A percentile compares a stretch with the other conserved stretches of the same genome.
phyloP scores from a whole-genome alignment of 2,113 vertebrate genomes.

The Lethenteron camtschaticum region DNA sequence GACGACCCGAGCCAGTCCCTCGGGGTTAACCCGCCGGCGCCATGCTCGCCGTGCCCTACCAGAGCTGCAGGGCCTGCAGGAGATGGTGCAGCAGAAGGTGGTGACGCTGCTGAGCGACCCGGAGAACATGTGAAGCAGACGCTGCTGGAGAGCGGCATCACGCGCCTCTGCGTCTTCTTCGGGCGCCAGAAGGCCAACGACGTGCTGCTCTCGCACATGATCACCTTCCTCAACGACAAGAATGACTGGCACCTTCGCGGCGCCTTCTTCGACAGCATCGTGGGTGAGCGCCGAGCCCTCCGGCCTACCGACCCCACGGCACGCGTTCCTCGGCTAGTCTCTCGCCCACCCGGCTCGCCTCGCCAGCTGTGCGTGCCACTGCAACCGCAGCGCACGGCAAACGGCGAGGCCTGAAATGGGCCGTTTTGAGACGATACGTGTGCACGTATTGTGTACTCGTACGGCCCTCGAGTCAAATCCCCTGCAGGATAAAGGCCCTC shows the following conservation, averaged over 20 bases:
- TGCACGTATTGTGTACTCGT: too few relatives aligned
- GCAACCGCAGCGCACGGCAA: too few relatives aligned
- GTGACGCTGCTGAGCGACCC: conserved; percentile 87
- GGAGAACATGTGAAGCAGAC: conserved; percentile 97
- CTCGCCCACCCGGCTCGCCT: too few relatives aligned
- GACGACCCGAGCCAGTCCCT: too few relatives aligned
- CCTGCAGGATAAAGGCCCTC: too few relatives aligned
- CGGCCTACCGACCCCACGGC: too few relatives aligned
- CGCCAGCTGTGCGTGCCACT: too few relatives aligned
- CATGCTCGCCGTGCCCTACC: conserved; percentile 6
- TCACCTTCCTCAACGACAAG: conserved; percentile 95
- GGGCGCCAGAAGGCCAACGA: conserved; percentile 94
- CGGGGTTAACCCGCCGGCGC: too few relatives aligned
- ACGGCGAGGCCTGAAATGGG: too few relatives aligned
- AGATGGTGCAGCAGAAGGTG: conserved; percentile 99
- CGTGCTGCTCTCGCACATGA: conserved; percentile 88
- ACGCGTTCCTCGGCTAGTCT: too few relatives aligned
- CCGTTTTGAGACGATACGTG: too few relatives aligned
- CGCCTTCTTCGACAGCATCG: conserved; percentile 97
- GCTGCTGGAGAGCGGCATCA: conserved; percentile 93
- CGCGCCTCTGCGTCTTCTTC: conserved; percentile 85
- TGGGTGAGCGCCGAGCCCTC: conserved; percentile 33
- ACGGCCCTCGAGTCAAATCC: too few relatives aligned
- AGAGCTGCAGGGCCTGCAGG: conserved; percentile 90
- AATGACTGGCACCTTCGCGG: conserved; percentile 93